Evolutionary conservation across 1,140 invertebrate species (phyloP).

Genomic region (Apis dorsata): DNA sequence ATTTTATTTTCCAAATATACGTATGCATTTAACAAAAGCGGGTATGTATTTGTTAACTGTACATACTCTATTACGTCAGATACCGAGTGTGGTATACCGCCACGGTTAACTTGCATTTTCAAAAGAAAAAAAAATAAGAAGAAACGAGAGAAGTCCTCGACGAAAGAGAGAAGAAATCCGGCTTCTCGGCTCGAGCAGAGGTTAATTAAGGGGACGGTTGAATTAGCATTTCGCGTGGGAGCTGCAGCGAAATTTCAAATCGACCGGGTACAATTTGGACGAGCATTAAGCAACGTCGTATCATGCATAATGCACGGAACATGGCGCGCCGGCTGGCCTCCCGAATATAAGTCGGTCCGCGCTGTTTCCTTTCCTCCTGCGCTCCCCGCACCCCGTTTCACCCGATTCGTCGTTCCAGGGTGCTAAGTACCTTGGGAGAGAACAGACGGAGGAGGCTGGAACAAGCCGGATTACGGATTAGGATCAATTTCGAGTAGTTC

Average conservation of each 20-base stretch:
- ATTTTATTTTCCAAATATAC: not conserved
- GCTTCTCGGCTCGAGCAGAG: not conserved
- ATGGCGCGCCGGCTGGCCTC: conserved; percentile 65
- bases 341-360: conserved; percentile 67
- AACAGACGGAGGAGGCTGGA: conserved; percentile 77
- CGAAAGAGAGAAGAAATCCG: not conserved
- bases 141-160: not conserved
- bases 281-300: conserved; percentile 68
- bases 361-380: conserved; percentile 25
- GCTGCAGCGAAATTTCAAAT: conserved; percentile 58
- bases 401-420: conserved; percentile 65
- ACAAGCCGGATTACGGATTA: conserved; percentile 78
- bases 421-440: conserved; percentile 79
- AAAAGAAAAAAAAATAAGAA: no score
- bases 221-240: conserved; percentile 61
- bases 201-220: conserved; percentile 56
- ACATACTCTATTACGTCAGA: no score
- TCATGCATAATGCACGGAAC: conserved; percentile 73
- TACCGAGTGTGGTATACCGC: no score
- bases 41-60: no score
- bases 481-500: conserved; percentile 78
- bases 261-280: conserved; percentile 59
- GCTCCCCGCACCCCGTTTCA: conserved; percentile 53
- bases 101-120: no score
- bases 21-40: no score